These are phyloP conservation scores for Zootermopsis nevadensis DNA, from an alignment of 2,888 invertebrate genomes.

Conservation along the genomic window DNA sequence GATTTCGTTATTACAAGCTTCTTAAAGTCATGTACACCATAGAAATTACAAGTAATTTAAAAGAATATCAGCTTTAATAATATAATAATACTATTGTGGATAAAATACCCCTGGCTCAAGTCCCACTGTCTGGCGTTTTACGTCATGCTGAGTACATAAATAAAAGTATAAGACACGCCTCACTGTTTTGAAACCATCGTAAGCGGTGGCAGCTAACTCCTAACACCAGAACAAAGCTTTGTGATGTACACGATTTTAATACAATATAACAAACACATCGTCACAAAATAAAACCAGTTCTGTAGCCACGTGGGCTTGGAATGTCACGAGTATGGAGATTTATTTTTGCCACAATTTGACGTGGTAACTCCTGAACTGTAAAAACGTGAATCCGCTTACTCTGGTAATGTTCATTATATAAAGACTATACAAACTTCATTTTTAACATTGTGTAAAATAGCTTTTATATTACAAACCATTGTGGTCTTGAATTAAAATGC, in stretches of 20 bases:
- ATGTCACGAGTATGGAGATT: constrained; percentile 20
- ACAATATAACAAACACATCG: neutral
- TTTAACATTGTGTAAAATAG: constrained; percentile 46
- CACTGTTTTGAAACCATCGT: no score
- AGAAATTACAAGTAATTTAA: neutral
- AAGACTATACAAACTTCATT: constrained; percentile 41
- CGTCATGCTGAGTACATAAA: neutral
- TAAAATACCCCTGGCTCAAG: neutral
- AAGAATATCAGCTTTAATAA: neutral
- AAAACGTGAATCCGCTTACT: neutral
- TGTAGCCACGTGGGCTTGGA: neutral
- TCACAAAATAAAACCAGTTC: constrained; percentile 9
- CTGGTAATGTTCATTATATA: constrained; percentile 22
- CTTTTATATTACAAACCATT: constrained; percentile 42
- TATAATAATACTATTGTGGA: neutral
- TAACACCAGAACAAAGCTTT: neutral
- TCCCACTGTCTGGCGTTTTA: neutral
- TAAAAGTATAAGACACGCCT: neutral
- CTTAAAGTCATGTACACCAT: constrained; percentile 41
- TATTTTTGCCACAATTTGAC: neutral
- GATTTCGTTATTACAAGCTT: neutral
- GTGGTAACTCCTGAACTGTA: neutral
- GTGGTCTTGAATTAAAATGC: constrained; percentile 21
- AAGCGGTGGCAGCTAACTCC: neutral
- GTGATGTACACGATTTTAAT: constrained; percentile 13